Conservation (phyloP, 2,113 vertebrate species). For the Eolophus roseicapilla region DNA sequence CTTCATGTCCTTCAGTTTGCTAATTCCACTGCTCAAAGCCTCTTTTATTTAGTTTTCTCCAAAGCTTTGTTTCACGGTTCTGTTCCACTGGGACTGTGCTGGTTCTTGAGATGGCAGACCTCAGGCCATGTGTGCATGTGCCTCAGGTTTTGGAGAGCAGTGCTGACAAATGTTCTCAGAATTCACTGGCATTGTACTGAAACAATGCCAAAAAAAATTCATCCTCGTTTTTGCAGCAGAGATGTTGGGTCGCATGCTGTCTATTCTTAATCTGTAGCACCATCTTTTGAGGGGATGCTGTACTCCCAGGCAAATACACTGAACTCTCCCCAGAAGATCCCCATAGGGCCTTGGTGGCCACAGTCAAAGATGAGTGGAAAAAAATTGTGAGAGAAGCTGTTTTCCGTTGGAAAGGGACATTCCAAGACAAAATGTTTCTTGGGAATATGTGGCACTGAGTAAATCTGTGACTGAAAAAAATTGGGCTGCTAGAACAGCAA, state of each 20-base stretch:
- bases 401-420: conserved; percentile 16
- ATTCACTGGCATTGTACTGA: neutral
- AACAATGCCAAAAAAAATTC: neutral
- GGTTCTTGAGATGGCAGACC: neutral
- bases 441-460: neutral
- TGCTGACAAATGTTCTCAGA: neutral
- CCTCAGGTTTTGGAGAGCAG: neutral
- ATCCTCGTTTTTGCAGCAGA: neutral
- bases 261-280: conserved; percentile 62
- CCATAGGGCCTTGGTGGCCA: neutral
- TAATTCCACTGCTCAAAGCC: neutral
- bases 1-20: neutral
- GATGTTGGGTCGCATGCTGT: neutral
- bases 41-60: neutral
- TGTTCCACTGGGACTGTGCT: neutral
- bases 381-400: conserved; percentile 6
- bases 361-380: neutral
- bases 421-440: conserved; percentile 28
- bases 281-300: conserved; percentile 58
- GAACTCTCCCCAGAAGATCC: neutral
- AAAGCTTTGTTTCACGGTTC: neutral
- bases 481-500: neutral
- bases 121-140: neutral
- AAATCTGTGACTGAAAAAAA: conserved; percentile 15
- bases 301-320: conserved; percentile 26